Evolutionary conservation across 2,888 invertebrate genomes (phyloP).

Genomic region (Allophyes oxyacanthae): DNA sequence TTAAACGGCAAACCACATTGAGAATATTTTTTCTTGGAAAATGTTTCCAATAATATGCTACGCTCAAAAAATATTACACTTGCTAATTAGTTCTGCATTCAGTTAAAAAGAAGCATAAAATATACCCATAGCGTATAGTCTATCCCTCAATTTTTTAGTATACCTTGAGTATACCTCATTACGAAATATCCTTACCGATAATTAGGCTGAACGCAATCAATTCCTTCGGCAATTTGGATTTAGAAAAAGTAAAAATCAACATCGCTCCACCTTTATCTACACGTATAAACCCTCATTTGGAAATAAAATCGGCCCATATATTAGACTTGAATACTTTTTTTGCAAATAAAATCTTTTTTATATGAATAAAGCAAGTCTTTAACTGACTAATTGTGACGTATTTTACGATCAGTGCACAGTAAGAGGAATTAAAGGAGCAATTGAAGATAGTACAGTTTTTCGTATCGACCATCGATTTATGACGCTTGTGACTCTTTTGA

Average conservation of each 20-base stretch:
- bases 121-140: conserved; percentile 26
- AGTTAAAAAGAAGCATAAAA: conserved; percentile 24
- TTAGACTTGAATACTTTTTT: conserved; percentile 68
- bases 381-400: conserved; percentile 85
- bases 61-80: conserved; percentile 3
- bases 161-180: conserved; percentile 44
- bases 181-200: conserved; percentile 54
- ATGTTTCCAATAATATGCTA: too few species aligned
- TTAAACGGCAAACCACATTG: too few species aligned
- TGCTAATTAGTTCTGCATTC: conserved; percentile 16
- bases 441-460: conserved; percentile 80
- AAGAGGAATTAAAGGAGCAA: conserved; percentile 78
- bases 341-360: conserved; percentile 56
- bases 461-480: conserved; percentile 79
- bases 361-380: conserved; percentile 76
- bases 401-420: conserved; percentile 78
- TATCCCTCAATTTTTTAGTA: conserved; percentile 46
- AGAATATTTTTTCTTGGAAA: too few species aligned
- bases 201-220: conserved; percentile 62
- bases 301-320: conserved; percentile 72
- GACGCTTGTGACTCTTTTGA: conserved; percentile 71
- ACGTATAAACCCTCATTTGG: conserved; percentile 72
- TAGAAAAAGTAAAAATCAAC: conserved; percentile 57
- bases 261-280: conserved; percentile 62
- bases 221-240: conserved; percentile 58